Percentiles rank a stretch among this genome's conserved stretches.
Evolutionary conservation across 2,797 vertebrate genomes (phyloP).

Genomic region (Bradypus variegatus): DNA sequence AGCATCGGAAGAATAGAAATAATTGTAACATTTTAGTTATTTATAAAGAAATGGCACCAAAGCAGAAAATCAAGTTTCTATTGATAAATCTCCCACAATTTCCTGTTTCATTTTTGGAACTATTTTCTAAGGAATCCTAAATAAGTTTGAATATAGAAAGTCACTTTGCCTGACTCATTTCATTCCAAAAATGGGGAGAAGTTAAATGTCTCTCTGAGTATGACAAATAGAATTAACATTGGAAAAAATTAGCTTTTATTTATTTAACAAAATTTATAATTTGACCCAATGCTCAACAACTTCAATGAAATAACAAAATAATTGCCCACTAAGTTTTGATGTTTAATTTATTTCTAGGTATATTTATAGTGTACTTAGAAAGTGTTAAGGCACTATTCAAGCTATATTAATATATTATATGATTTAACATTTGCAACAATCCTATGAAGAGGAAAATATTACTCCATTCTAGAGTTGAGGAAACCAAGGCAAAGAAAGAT

Average conservation of each 20-base stretch:
- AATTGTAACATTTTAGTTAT: background rate
- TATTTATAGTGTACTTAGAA: background rate
- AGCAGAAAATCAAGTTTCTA: background rate
- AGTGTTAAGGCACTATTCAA: background rate
- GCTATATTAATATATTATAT: background rate
- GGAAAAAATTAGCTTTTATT: background rate
- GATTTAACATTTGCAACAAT: background rate
- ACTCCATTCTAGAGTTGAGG: background rate
- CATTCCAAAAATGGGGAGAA: background rate
- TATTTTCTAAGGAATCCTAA: background rate
- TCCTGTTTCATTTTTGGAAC: background rate
- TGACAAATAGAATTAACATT: background rate
- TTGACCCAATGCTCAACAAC: background rate
- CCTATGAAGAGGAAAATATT: background rate
- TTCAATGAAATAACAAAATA: background rate
- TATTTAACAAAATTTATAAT: background rate
- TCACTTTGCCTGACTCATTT: background rate
- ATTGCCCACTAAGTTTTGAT: background rate
- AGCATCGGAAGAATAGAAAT: background rate
- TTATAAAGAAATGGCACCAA: background rate
- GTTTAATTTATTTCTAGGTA: background rate
- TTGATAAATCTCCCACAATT: background rate
- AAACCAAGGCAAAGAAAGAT: background rate
- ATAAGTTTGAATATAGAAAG: background rate
- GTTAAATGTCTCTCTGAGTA: background rate